A percentile compares a stretch with the other conserved stretches of the same genome.
Evolutionary conservation across 2,888 invertebrate species (phyloP).

Genomic region (Serripes groenlandicus): DNA sequence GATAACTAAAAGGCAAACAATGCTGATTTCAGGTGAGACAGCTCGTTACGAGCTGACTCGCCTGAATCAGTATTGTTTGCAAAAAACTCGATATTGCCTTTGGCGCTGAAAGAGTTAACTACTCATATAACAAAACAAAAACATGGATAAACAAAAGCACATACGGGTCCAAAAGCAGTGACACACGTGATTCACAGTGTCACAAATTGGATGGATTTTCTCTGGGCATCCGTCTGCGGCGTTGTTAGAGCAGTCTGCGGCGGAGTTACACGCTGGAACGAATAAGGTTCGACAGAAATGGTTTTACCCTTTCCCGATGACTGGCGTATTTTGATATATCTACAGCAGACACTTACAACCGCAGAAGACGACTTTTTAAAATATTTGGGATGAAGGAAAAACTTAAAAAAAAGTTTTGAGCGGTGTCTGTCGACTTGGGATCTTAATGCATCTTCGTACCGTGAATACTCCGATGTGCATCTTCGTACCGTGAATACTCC

Average conservation of each 20-base stretch:
- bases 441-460: too few species aligned
- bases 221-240: slow-evolving; percentile 45
- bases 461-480: too few species aligned
- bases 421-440: too few species aligned
- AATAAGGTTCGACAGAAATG: too few species aligned
- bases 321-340: neutral
- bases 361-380: neutral
- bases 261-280: slow-evolving; percentile 24
- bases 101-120: too few species aligned
- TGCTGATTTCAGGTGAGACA: too few species aligned
- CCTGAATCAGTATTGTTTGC: too few species aligned
- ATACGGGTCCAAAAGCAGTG: neutral
- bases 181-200: slow-evolving; percentile 23
- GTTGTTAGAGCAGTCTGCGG: slow-evolving; percentile 30
- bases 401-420: too few species aligned
- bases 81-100: too few species aligned
- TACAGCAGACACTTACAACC: neutral
- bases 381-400: neutral
- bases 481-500: too few species aligned
- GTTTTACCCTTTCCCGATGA: neutral
- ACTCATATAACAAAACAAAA: neutral
- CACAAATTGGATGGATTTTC: slow-evolving; percentile 35
- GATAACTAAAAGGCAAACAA: too few species aligned
- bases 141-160: neutral
- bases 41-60: too few species aligned